Evolutionary conservation across 2,888 invertebrate genomes (phyloP).

Genomic region (Ichneumon xanthorius): DNA sequence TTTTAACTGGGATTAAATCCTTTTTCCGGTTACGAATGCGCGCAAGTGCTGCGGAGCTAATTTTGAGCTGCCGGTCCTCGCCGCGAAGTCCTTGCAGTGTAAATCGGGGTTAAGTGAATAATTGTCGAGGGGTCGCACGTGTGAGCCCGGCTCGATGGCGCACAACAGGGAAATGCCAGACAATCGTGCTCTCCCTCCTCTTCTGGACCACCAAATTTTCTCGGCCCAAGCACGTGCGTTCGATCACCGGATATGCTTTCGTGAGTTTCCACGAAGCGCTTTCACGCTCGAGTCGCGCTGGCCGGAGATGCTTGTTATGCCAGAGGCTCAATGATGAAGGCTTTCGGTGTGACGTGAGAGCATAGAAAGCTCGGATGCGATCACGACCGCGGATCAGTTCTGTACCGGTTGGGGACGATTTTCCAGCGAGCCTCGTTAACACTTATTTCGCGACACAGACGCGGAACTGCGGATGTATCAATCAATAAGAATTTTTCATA

Average conservation of each 20-base stretch:
- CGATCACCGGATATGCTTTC: constrained; percentile 62
- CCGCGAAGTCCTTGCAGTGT: background rate
- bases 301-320: constrained; percentile 59
- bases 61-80: constrained; percentile 12
- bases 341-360: constrained; percentile 27
- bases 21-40: constrained; percentile 50
- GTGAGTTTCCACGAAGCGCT: constrained; percentile 61
- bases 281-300: constrained; percentile 35
- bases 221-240: constrained; percentile 57
- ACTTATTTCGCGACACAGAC: background rate
- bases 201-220: background rate
- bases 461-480: background rate
- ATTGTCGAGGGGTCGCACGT: constrained; percentile 14
- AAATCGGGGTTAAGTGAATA: constrained; percentile 24
- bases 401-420: background rate
- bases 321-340: constrained; percentile 46
- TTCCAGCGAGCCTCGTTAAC: background rate
- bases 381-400: constrained; percentile 13
- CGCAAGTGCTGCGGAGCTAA: constrained; percentile 29
- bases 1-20: constrained; percentile 40
- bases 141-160: background rate
- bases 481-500: background rate
- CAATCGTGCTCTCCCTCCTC: background rate
- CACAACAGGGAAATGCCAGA: background rate
- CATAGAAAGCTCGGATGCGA: constrained; percentile 33